Evolutionary conservation across 2,797 vertebrate species (phyloP), one percentile per base, ranked within the genome.

Genomic region (Sylvia borin): DNA sequence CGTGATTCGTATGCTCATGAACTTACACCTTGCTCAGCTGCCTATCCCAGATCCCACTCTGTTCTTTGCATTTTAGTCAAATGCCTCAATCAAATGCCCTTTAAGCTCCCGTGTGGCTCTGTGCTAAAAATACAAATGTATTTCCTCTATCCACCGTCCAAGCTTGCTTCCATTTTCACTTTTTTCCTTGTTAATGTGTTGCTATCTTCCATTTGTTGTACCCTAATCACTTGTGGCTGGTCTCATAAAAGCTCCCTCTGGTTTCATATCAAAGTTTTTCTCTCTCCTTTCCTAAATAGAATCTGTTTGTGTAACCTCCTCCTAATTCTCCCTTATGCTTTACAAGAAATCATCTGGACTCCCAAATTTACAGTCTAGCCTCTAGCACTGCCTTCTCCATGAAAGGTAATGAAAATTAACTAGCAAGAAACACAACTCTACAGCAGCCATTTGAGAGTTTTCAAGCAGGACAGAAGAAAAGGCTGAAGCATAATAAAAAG

Each of bases 11-110:
- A 51, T 58, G 24, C 79, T 88, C 18, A 43, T 83, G 70, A 71
- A 75, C 20, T 57, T 71, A 26, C 0, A 7, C 68, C 65, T 77
- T 64, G 13, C 68, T 95, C 61, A 50, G 75, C 42, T 72, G 70
- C 54, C 43, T 80, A n/a, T 71, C 50, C 72, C 65, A 77, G 68
- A 80, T 60, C 53, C 38, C 9, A 2, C 82, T 93, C 60, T 36
- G 55, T 10, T 71, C 65, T 96, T 94, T 90, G 91, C 94, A 92
- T 95, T 81, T 93, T 77, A 95, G 85, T 83, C 85, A 95, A 96
- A 95, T 89, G 64, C 38, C 29, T 94, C 77, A 75, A 66, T 91
- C 77, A 92, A 94, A 94, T 92, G 45, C n/a, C 26, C 61, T 77
- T 88, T 85, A 60, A 95, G 72, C 58, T 93, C 66, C 76, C 36